A percentile compares a stretch with the other conserved stretches of the same genome.
Evolutionary conservation across 2,888 invertebrate species (phyloP).

Genomic region (Mechanitis mazaeus): DNA sequence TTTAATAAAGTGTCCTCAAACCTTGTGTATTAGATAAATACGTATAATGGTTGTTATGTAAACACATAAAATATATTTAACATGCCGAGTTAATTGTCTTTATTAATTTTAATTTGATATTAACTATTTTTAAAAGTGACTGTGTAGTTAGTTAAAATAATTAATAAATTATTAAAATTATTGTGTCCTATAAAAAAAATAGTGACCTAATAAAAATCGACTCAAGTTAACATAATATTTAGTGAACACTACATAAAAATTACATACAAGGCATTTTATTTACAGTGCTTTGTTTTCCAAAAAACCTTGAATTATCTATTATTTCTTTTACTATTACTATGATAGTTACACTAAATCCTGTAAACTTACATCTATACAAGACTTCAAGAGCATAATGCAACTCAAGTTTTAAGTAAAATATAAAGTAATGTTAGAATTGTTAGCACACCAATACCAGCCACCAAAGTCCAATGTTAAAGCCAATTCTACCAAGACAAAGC

Average conservation of each 20-base stretch:
- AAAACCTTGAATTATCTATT: neutral
- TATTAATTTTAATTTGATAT: slow-evolving; percentile 1
- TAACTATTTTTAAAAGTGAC: slow-evolving; percentile 1
- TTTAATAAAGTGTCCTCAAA: neutral
- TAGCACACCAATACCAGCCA: slow-evolving; percentile 72
- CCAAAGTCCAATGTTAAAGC: slow-evolving; percentile 69
- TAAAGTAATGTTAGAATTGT: slow-evolving; percentile 66
- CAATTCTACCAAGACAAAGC: slow-evolving; percentile 75
- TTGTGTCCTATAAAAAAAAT: slow-evolving; percentile 2
- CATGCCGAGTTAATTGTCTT: slow-evolving; percentile 4
- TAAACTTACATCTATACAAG: slow-evolving; percentile 46
- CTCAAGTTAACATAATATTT: neutral
- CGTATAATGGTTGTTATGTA: neutral
- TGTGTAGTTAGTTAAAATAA: neutral
- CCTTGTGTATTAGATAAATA: slow-evolving; percentile 1
- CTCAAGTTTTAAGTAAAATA: slow-evolving; percentile 53
- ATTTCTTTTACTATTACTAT: slow-evolving; percentile 12
- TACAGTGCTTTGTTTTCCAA: no score
- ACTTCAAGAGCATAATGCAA: slow-evolving; percentile 63
- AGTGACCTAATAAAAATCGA: neutral
- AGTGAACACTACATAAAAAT: neutral
- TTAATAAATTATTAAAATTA: slow-evolving; percentile 5
- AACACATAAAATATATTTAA: neutral
- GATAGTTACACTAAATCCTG: slow-evolving; percentile 37
- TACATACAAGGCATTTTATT: no score